Percentiles rank a stretch among this genome's conserved stretches.
phyloP scores from a whole-genome alignment of 2,888 invertebrate genomes.

The Eupsilia transversa region DNA sequence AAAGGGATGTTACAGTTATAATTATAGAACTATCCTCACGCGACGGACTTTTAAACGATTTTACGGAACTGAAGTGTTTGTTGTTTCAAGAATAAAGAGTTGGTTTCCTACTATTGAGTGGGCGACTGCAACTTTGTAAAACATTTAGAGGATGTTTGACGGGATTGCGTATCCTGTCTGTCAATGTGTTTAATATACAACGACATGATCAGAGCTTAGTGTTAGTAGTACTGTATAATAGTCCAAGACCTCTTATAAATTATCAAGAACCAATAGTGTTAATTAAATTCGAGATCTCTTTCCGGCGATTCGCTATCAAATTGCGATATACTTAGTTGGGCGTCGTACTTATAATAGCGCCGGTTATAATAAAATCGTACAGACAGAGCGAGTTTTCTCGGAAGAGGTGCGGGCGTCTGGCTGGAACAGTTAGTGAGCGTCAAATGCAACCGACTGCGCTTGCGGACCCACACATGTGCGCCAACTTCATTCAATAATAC shows the following conservation, averaged over 20 bases:
- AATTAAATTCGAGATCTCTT: constrained; percentile 51
- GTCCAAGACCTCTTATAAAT: constrained; percentile 10
- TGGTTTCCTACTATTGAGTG: constrained; percentile 66
- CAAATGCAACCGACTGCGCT: constrained; percentile 58
- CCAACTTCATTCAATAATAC: constrained; percentile 33
- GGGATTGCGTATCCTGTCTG: constrained; percentile 41
- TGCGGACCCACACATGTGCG: constrained; percentile 49
- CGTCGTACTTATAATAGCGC: constrained; percentile 50
- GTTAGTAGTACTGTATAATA: neutral
- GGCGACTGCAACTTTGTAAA: constrained; percentile 45
- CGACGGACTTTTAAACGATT: constrained; percentile 70
- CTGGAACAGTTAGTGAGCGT: constrained; percentile 66
- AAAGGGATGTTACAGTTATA: constrained; percentile 79
- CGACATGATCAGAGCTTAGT: neutral
- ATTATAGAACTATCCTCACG: constrained; percentile 72
- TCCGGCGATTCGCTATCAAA: constrained; percentile 51
- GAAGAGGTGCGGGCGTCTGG: constrained; percentile 76
- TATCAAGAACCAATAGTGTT: constrained; percentile 22
- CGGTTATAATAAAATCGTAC: constrained; percentile 67
- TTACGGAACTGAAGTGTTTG: constrained; percentile 74
- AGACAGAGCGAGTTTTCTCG: constrained; percentile 75
- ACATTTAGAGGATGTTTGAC: constrained; percentile 56
- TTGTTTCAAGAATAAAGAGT: constrained; percentile 73
- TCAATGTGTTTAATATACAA: constrained; percentile 27
- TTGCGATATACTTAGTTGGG: constrained; percentile 55